These are phyloP conservation scores for Limnephilus marmoratus DNA, from an alignment of 2,888 invertebrate species.

Conservation along the genomic window DNA sequence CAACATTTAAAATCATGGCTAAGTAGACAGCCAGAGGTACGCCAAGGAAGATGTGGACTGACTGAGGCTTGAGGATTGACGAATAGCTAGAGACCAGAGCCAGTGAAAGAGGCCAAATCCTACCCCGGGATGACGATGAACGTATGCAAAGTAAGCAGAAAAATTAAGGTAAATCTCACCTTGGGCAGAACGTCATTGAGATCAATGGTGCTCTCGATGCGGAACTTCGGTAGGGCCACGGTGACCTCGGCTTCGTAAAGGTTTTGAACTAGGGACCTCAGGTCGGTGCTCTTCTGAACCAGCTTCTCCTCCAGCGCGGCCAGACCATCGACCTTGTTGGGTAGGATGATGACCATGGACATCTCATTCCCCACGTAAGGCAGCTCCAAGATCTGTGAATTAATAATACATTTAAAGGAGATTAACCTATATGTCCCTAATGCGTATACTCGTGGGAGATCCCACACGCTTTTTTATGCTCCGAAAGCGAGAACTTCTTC, in stretches of 20 bases:
- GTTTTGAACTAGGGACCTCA: constrained; percentile 75
- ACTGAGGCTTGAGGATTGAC: neutral
- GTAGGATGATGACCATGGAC: constrained; percentile 87
- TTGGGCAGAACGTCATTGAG: constrained; percentile 77
- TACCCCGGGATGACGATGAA: neutral
- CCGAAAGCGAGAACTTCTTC: too few relatives aligned
- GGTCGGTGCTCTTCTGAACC: constrained; percentile 74
- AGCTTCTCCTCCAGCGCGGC: constrained; percentile 80
- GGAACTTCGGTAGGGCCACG: constrained; percentile 87
- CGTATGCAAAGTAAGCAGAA: too few relatives aligned
- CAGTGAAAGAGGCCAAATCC: neutral
- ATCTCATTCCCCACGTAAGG: constrained; percentile 83
- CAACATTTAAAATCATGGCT: neutral
- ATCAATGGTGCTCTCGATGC: constrained; percentile 85
- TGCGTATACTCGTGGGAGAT: too few relatives aligned
- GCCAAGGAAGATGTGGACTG: neutral
- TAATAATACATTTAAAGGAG: constrained; percentile 66
- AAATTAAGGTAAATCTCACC: neutral
- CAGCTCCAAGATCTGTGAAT: constrained; percentile 80
- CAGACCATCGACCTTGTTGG: constrained; percentile 82
- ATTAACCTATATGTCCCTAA: too few relatives aligned
- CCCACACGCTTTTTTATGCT: too few relatives aligned
- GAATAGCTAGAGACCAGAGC: neutral
- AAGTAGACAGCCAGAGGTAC: neutral
- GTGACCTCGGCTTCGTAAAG: constrained; percentile 78